Evolutionary conservation across 1,140 invertebrate species (phyloP).

Genomic region (Brachionus plicatilis): DNA sequence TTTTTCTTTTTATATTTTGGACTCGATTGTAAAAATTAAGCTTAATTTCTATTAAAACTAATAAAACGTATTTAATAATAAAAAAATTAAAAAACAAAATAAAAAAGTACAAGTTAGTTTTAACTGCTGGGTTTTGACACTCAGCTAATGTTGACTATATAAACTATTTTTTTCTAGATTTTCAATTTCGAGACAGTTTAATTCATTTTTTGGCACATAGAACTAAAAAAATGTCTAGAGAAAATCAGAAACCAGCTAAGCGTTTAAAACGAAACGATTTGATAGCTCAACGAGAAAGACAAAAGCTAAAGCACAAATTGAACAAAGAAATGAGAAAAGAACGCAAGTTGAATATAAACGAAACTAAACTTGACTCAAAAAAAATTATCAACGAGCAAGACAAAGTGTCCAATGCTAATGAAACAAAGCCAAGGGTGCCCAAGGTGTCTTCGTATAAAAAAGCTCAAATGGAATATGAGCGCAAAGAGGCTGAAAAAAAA

Average conservation of each 20-base stretch:
- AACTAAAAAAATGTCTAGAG: not conserved
- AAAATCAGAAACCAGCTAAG: not conserved
- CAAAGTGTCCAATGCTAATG: not conserved
- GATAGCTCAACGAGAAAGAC: slow-evolving; percentile 7
- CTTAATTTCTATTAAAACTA: no score
- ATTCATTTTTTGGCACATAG: no score
- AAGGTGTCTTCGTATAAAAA: not conserved
- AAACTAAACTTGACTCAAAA: not conserved
- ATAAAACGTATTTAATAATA: no score
- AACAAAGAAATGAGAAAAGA: slow-evolving; percentile 26
- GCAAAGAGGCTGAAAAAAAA: not conserved
- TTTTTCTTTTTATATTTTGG: not conserved
- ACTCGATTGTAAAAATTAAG: not conserved
- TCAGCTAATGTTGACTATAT: not conserved
- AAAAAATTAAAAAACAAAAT: no score
- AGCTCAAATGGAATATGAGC: slow-evolving; percentile 20
- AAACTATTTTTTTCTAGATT: no score
- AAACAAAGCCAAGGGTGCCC: not conserved
- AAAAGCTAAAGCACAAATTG: not conserved
- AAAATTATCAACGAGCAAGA: not conserved
- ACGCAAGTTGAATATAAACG: not conserved
- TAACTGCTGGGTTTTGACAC: not conserved
- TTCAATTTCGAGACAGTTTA: no score
- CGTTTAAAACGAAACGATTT: slow-evolving; percentile 27
- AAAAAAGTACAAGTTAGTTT: no score